Evolutionary conservation across 2,797 vertebrate species (phyloP), one percentile per base, ranked within the genome.

Genomic region (Urophycis tenuis): DNA sequence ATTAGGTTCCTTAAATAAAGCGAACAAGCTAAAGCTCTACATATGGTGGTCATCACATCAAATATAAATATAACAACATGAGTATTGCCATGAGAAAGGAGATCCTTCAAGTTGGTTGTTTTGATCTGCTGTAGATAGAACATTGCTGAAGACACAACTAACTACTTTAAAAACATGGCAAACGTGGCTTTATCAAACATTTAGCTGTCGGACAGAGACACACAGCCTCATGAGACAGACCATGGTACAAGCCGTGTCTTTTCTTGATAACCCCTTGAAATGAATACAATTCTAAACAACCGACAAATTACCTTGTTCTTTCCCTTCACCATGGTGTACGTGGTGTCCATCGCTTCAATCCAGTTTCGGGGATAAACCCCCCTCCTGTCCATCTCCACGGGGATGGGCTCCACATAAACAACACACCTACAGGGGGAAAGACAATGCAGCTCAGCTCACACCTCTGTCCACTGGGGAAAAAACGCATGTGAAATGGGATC

Each of bases 241-340:
- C 69, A 71, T 15, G 69, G 69, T 15, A 31, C 12, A 32, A 32
- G 69, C 32, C 32, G 29, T 71, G 30, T 30, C 25, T 31, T 31
- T 31, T 14, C 67, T 30, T 31, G 67, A 31, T 17, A 70, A 70
- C 31, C 67, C 19, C 60, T 67, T 67, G n/a, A 29, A 67, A 67
- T 67, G 29, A 12, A 67, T n/a, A 67, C 60, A 67, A 67, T 67
- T 12, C 0, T 30, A 29, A 25, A 67, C n/a, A 67, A 25, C 29
- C 29, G 60, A 67, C 12, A 25, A 67, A 29, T 67, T 91, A 97
- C 96, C 95, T 94, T 95, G 71, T 89, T 87, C 89, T 91, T 95
- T 12, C 88, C 91, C 85, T 93, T 90, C 0, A 92, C 79, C 74
- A 86, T 73, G 79, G 86, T 71, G 77, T 19, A 3, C n/a, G 79